A percentile compares a stretch with the other conserved stretches of the same genome.
phyloP scores from a whole-genome alignment of 2,888 invertebrate genomes.

The Coecobrya sp. region DNA sequence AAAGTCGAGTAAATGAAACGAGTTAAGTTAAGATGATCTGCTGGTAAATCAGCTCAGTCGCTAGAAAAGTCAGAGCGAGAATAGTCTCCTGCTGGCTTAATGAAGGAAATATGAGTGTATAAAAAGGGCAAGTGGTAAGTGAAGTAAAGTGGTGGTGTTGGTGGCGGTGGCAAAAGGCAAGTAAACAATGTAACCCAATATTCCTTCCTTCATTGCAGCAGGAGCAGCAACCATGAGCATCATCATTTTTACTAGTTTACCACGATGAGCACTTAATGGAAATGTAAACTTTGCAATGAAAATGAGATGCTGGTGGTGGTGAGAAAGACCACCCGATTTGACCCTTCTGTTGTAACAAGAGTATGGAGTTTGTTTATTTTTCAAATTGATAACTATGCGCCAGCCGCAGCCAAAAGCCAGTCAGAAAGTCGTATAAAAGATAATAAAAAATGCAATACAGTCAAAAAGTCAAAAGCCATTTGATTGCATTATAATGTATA shows the following conservation, averaged over 20 bases:
- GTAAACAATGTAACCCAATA: slow-evolving; percentile 77
- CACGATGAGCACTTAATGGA: slow-evolving; percentile 78
- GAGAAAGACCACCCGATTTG: slow-evolving; percentile 79
- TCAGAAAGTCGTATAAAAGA: slow-evolving; percentile 38
- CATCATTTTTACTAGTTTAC: slow-evolving; percentile 59
- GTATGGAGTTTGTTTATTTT: slow-evolving; percentile 30
- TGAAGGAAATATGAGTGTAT: slow-evolving; percentile 81
- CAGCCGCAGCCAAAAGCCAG: neutral
- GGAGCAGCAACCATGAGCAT: slow-evolving; percentile 40
- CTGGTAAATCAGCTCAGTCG: slow-evolving; percentile 60
- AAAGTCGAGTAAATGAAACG: slow-evolving; percentile 78
- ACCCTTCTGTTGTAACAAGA: slow-evolving; percentile 66
- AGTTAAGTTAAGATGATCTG: slow-evolving; percentile 81
- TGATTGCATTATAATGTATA: slow-evolving; percentile 36
- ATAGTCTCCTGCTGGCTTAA: slow-evolving; percentile 81
- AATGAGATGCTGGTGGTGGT: slow-evolving; percentile 57
- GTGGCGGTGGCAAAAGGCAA: slow-evolving; percentile 58
- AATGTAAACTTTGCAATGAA: slow-evolving; percentile 72
- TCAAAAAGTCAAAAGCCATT: slow-evolving; percentile 53
- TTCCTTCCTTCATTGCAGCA: slow-evolving; percentile 48
- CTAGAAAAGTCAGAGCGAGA: slow-evolving; percentile 57
- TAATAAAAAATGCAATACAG: slow-evolving; percentile 47
- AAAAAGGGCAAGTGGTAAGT: slow-evolving; percentile 69
- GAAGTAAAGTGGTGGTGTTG: slow-evolving; percentile 45
- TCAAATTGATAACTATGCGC: slow-evolving; percentile 52